Base-by-base conservation (phyloP, 2,797 vertebrate species). In the Pangasius mekongensis region DNA sequence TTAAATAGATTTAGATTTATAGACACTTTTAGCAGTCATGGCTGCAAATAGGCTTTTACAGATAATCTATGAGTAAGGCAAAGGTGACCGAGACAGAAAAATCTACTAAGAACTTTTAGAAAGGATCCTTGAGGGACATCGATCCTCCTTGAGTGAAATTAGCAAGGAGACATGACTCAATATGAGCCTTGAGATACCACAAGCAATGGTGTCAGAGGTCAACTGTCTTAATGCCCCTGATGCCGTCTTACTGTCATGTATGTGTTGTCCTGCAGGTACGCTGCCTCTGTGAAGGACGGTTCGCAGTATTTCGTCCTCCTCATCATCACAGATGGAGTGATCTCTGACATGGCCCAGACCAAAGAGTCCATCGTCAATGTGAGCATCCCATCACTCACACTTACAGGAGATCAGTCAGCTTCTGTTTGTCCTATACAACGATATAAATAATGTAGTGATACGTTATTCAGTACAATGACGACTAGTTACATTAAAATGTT, bases 291-390 rank as follows among this genome's bases (percentile, higher is more conserved):
- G 92, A 98, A 98, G 94, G 98, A 99, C 33, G 98, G 98, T 90
- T 99, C 98, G 18, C 98, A 99, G 95, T 99, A 99, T 94, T 99
- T 99, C 93, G 93, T 99, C 93, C 97, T 99, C 88, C 98, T 99
- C 93, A 99, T 99, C 95, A 95, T 99, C 94, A 99, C 98, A 6
- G 98, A 99, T 2, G 98, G 98, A 13, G 98, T 99, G 90, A 99
- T 99, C 95, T 99, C 98, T 16, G 98, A 99, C 93, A 99, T 99
- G 98, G 98, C 98, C 89, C 98, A 99, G 93, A 97, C 98, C 82
- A 99, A 99, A 94, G 98, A 99, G 93, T 98, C 98, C 33, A 99
- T 99, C 76, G 98, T 99, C 88, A 98, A 98, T 4, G 98, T 99
- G 95, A 97, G 98, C 58, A 33, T 66, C 30, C 8, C 5, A 36